Evolutionary conservation across 1,140 invertebrate genomes (phyloP), one percentile per base, ranked within the genome.

Genomic region (Caerostris extrusa): DNA sequence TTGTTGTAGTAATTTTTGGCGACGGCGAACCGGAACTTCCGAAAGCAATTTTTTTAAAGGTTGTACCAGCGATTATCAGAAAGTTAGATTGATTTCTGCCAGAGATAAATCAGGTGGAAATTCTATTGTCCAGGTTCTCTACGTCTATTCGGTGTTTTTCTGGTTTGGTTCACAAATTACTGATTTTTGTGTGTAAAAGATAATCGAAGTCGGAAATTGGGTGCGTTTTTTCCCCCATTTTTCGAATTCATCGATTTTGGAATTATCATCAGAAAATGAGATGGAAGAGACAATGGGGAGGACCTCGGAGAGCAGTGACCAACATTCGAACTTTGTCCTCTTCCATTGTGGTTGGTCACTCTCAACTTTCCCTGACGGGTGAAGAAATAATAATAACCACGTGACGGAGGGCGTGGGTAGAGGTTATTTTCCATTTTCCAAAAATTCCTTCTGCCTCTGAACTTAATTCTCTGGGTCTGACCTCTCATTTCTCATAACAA

Each of bases 1-100:
- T 90, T 5, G 56, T 58, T 58, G 89, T 34, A 34, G 34, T 90
- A 77, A 90, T 90, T 90, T 90, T 89, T 90, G 69, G 69, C 14
- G 67, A 90, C 89, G 71, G 19, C 89, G 69, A 56, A 90, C 89
- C 89, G 89, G 89, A 90, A 90, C 89, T 90, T 77, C 71, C 55
- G 89, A 90, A 60, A 81, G 69, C 64, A 90, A 90, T 90, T 90
- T 90, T 8, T 58, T 71, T 90, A 60, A 50, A 87, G 85, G 58
- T n/a, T 8, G 69, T 19, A 57, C 57, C n/a, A 53, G 71, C 71
- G 57, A 87, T 87, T 56, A 85, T 85, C n/a, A 55, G 82, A 85
- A 85, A 85, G 53, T 57, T 61, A 58, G 57, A 61, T 61, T 87
- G 85, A 87, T 87, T 87, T 60, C 53, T 17, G 8, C 14, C 12